phyloP scores from a whole-genome alignment of 1,140 invertebrate genomes.

The Sinella curviseta region DNA sequence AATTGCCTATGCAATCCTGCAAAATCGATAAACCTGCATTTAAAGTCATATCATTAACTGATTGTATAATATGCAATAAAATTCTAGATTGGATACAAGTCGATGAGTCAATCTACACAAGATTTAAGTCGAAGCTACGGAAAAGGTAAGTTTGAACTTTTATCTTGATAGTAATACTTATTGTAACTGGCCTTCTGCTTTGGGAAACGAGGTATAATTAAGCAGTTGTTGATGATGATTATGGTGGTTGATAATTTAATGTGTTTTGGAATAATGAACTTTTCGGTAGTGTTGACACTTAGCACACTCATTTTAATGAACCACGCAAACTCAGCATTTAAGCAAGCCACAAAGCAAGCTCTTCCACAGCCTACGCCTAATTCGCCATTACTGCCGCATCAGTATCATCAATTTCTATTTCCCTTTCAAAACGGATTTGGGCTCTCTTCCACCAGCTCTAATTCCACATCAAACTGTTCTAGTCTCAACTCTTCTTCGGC shows the following conservation, averaged over 20 bases:
- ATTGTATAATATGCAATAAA: neutral
- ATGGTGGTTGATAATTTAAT: neutral
- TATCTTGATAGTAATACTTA: neutral
- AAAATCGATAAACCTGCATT: too few relatives aligned
- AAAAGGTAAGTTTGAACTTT: slow-evolving; percentile 39
- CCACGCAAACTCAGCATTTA: slow-evolving; percentile 40
- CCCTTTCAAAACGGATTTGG: neutral
- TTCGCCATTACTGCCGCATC: neutral
- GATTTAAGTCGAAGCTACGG: slow-evolving; percentile 42
- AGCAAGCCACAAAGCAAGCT: slow-evolving; percentile 21
- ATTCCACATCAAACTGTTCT: slow-evolving; percentile 17
- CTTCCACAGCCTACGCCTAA: slow-evolving; percentile 2
- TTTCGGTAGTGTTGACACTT: slow-evolving; percentile 42
- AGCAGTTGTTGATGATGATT: neutral
- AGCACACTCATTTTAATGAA: slow-evolving; percentile 42
- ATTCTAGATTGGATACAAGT: slow-evolving; percentile 50
- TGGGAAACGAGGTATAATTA: slow-evolving; percentile 17
- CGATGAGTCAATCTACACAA: slow-evolving; percentile 48
- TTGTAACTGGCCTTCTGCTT: neutral
- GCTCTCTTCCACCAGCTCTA: slow-evolving; percentile 13
- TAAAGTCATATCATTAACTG: neutral
- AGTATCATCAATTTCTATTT: neutral
- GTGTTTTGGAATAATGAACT: slow-evolving; percentile 9
- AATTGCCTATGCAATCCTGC: neutral
- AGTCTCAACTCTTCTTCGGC: slow-evolving; percentile 29